Evolutionary conservation across 2,888 invertebrate species (phyloP).

Genomic region (Clepsis dumicolana): DNA sequence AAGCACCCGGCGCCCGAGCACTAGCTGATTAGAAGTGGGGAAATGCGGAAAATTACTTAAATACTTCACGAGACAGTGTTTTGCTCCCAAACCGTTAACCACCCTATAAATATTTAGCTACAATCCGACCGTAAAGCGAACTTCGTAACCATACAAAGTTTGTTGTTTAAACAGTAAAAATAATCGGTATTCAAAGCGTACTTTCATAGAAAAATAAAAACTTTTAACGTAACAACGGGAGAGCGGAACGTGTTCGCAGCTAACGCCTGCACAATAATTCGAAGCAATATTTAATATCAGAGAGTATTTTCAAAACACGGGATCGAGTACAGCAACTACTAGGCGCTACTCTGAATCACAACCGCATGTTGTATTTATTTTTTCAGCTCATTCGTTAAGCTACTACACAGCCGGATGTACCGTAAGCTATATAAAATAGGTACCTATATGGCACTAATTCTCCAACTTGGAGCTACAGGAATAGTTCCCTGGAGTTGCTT

Average conservation of each 20-base stretch:
- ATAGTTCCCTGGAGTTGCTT: slow-evolving; percentile 54
- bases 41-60: slow-evolving; percentile 77
- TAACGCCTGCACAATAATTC: slow-evolving; percentile 63
- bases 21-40: slow-evolving; percentile 75
- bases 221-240: slow-evolving; percentile 33
- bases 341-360: slow-evolving; percentile 16
- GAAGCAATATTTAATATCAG: slow-evolving; percentile 57
- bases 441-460: slow-evolving; percentile 34
- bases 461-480: slow-evolving; percentile 44
- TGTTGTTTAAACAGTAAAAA: slow-evolving; percentile 71
- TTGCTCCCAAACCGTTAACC: slow-evolving; percentile 46
- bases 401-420: neutral
- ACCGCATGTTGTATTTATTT: neutral
- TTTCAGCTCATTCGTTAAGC: neutral
- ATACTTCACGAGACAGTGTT: slow-evolving; percentile 67
- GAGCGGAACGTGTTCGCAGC: slow-evolving; percentile 30
- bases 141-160: slow-evolving; percentile 67
- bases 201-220: slow-evolving; percentile 48
- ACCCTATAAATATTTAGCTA: slow-evolving; percentile 66
- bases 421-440: slow-evolving; percentile 23
- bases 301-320: slow-evolving; percentile 29
- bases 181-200: slow-evolving; percentile 73
- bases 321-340: slow-evolving; percentile 14
- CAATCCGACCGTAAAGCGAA: slow-evolving; percentile 59
- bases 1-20: slow-evolving; percentile 69